Evolutionary conservation across 2,113 vertebrate species (phyloP).

Genomic region (Pleuronectes platessa): DNA sequence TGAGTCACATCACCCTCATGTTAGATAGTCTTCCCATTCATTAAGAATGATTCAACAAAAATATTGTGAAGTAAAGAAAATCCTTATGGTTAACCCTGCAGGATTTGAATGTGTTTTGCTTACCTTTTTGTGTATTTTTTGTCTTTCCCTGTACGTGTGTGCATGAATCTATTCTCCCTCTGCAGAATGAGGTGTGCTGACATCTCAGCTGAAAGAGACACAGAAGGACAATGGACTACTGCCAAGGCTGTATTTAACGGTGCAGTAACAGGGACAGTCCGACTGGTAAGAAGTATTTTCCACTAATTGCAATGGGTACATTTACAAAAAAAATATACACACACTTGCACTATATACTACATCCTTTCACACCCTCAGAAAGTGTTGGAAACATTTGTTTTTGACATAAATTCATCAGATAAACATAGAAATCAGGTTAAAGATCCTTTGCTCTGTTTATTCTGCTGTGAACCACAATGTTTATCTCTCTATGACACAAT

Average conservation of each 20-base stretch:
- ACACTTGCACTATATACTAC: not conserved
- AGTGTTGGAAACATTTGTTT: too few relatives aligned
- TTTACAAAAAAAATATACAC: not conserved
- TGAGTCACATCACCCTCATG: not conserved
- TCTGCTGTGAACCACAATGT: too few relatives aligned
- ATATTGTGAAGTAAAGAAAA: not conserved
- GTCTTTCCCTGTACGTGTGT: constrained; percentile 6
- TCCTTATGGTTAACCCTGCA: not conserved
- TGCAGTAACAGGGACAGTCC: constrained; percentile 72
- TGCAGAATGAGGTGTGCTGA: constrained; percentile 79
- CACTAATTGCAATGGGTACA: not conserved
- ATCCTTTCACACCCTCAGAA: too few relatives aligned
- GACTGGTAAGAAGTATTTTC: constrained; percentile 70
- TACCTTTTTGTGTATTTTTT: constrained; percentile 16
- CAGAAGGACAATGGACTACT: constrained; percentile 67
- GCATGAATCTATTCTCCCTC: not conserved
- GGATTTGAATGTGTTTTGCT: not conserved
- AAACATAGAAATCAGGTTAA: too few relatives aligned
- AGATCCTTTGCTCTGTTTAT: too few relatives aligned
- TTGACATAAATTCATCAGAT: too few relatives aligned
- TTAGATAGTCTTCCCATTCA: constrained; percentile 18
- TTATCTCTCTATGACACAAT: too few relatives aligned
- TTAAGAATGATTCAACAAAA: constrained; percentile 34
- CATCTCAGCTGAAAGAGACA: constrained; percentile 51
- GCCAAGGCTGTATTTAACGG: constrained; percentile 75